phyloP scores from a whole-genome alignment of 2,113 vertebrate species.

The Odobenus rosmarus region DNA sequence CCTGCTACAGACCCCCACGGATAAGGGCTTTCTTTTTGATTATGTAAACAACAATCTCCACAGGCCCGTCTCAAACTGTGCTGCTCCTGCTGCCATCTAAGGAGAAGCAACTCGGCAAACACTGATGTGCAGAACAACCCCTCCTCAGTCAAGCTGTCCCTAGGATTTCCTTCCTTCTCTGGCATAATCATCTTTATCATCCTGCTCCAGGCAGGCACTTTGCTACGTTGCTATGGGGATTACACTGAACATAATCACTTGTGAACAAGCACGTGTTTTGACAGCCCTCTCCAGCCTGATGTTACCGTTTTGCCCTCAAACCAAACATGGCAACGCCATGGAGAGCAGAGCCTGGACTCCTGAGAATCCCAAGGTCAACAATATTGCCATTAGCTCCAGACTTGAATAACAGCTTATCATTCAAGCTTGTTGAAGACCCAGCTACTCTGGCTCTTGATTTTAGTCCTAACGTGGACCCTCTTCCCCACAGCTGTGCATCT shows the following conservation, averaged over 20 bases:
- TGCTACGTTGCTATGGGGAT: constrained; percentile 53
- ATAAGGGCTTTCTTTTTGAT: neutral
- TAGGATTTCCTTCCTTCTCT: neutral
- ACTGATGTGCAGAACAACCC: neutral
- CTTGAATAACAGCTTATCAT: neutral
- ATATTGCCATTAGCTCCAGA: neutral
- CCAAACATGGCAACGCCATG: neutral
- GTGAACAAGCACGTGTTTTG: neutral
- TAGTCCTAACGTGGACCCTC: neutral
- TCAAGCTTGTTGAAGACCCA: neutral
- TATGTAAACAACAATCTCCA: neutral
- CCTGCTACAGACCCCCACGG: neutral
- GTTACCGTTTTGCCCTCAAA: neutral
- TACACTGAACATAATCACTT: constrained; percentile 13
- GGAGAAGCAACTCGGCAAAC: neutral
- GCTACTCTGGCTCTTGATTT: neutral
- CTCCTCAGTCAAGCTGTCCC: constrained; percentile 14
- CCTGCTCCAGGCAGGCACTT: neutral
- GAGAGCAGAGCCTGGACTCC: neutral
- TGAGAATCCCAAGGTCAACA: neutral
- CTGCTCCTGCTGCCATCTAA: neutral
- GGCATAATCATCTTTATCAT: neutral
- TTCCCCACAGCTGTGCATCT: neutral
- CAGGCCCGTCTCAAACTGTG: neutral
- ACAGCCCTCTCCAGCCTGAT: neutral